Conservation (phyloP, 1,140 invertebrate species). For the Zaprionus lachaisei region DNA sequence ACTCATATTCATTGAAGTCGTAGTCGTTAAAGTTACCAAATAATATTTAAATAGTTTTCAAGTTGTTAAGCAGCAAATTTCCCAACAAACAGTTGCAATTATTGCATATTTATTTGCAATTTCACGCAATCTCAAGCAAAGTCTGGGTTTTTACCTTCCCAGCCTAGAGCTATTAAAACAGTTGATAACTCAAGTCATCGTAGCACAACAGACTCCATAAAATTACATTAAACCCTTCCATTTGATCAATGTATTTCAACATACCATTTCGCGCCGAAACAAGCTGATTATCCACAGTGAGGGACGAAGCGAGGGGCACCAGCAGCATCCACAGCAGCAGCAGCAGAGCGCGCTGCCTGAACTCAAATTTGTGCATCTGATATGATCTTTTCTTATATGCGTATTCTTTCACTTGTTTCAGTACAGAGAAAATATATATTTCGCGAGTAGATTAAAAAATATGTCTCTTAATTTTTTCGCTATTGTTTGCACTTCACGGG, state of each 20-base stretch:
- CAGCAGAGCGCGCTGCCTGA: constrained; percentile 28
- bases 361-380: constrained; percentile 23
- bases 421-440: background rate
- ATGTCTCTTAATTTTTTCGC: constrained; percentile 18
- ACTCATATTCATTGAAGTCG: background rate
- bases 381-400: background rate
- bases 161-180: constrained; percentile 6
- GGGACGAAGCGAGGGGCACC: constrained; percentile 23
- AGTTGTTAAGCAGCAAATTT: background rate
- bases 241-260: constrained; percentile 2
- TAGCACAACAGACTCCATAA: background rate
- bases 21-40: background rate
- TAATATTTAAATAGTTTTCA: background rate
- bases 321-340: constrained; percentile 43
- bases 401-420: background rate
- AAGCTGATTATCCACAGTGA: constrained; percentile 82
- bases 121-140: background rate
- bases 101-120: constrained; percentile 25
- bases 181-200: constrained; percentile 8
- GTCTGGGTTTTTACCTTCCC: background rate
- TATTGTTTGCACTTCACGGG: constrained; percentile 25
- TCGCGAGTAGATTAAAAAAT: background rate
- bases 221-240: background rate
- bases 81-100: background rate
- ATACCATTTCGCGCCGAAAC: constrained; percentile 83